Base-by-base conservation (phyloP, 2,797 vertebrate species). In the Alcedo quadribrachys region DNA sequence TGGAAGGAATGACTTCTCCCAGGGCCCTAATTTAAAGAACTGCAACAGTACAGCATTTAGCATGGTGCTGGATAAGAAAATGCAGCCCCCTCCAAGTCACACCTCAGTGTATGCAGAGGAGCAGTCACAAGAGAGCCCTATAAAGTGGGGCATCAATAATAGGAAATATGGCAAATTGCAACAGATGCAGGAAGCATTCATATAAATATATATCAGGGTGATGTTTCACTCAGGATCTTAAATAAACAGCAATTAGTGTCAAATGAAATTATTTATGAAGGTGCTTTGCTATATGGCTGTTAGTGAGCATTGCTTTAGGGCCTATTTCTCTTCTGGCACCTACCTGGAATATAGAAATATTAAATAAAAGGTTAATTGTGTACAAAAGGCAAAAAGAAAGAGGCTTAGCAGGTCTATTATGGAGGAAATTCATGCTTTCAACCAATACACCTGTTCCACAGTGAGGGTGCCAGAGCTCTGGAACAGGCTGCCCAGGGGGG, bases 341-440 rank as follows among this genome's bases (percentile, higher is more conserved):
- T 66, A 77, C 90, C 37, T 83, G 85, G 6, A 82, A 87, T 85
- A 89, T 4, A 62, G 65, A 87, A 94, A 75, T 90, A 92, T 58
- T 93, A 96, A 93, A 93, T 78, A 20, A 95, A 93, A 78, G 78
- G 83, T 76, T 95, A 91, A 87, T 93, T 96, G 82, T 69, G 21
- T 75, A 54, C 67, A 85, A 77, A 95, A 92, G 55, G 24, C 46
- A 40, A 67, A 83, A 85, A 87, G 53, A 85, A 90, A 81, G 28
- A 94, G 58, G 67, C 51, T 79, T 91, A 93, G 76, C 19, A 75
- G 87, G 84, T 76, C 82, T 87, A 30, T 90, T 81, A 50, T 50
- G 48, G 46, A 45, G 57, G 51, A 78, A 95, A 94, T 89, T 74
- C 92, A 90, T n/a, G 75, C 68, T 87, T 96, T 86, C 81, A 90